A percentile compares a stretch with the other conserved stretches of the same genome.
phyloP scores from a whole-genome alignment of 2,797 vertebrate genomes.

The Sparidentex hasta region DNA sequence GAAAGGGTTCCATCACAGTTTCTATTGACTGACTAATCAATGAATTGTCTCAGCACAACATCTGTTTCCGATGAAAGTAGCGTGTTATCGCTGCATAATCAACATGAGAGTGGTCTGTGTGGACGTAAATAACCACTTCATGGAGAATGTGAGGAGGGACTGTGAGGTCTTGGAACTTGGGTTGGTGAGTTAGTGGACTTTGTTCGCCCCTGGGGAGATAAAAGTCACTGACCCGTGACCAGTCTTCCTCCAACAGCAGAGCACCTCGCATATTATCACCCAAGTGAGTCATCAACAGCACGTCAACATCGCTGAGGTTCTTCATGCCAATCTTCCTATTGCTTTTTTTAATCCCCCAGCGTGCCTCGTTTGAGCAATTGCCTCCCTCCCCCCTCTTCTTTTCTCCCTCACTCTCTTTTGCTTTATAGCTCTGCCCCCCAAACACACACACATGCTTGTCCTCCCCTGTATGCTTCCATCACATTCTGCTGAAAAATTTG shows the following conservation, averaged over 20 bases:
- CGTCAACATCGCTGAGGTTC: slow-evolving; percentile 63
- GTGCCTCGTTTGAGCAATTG: slow-evolving; percentile 56
- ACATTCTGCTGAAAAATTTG: slow-evolving; percentile 62
- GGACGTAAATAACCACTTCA: slow-evolving; percentile 28
- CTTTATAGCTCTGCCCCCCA: slow-evolving; percentile 22
- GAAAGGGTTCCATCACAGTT: not conserved
- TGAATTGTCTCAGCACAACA: not conserved
- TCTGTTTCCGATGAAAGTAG: not conserved
- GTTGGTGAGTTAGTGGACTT: slow-evolving; percentile 40
- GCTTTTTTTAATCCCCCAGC: slow-evolving; percentile 58
- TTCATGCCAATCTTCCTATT: slow-evolving; percentile 61
- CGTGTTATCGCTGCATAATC: not conserved
- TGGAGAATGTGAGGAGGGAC: slow-evolving; percentile 10
- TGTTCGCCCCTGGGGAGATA: slow-evolving; percentile 28
- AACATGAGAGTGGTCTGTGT: not conserved
- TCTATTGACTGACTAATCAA: not conserved
- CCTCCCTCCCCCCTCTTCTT: slow-evolving; percentile 30
- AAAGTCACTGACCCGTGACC: slow-evolving; percentile 63
- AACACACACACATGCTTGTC: slow-evolving; percentile 7
- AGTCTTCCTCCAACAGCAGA: slow-evolving; percentile 45
- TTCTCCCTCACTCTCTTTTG: slow-evolving; percentile 39
- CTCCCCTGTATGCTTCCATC: slow-evolving; percentile 54
- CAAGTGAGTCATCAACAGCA: slow-evolving; percentile 73
- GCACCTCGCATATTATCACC: slow-evolving; percentile 66
- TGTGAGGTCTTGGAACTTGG: slow-evolving; percentile 32